A percentile compares a stretch with the other conserved stretches of the same genome.
Conservation (phyloP, 1,140 invertebrate species). For the Drosophila murphyi region DNA sequence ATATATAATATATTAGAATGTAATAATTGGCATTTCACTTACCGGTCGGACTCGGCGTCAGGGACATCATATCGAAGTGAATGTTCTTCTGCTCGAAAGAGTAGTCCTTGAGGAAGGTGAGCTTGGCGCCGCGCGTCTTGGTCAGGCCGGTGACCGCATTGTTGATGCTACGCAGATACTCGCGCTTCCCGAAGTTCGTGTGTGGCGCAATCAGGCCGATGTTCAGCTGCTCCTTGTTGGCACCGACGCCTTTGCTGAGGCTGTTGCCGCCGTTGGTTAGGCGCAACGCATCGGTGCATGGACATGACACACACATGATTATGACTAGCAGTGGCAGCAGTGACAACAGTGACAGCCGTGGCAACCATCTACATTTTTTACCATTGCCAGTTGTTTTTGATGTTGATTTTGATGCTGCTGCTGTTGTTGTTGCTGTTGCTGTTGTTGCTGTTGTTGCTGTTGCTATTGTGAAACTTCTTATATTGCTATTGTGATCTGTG, state of each 20-base stretch:
- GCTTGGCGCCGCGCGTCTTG: conserved; percentile 86
- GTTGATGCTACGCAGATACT: conserved; percentile 89
- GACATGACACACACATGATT: conserved; percentile 28
- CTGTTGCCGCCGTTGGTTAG: conserved; percentile 72
- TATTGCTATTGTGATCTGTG: conserved; percentile 41
- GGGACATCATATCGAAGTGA: conserved; percentile 88
- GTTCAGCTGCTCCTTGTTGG: conserved; percentile 84
- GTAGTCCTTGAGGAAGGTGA: conserved; percentile 88
- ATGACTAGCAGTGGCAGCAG: conserved; percentile 27
- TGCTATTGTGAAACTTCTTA: conserved; percentile 8
- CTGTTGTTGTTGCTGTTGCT: conserved; percentile 15
- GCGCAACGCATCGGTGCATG: conserved; percentile 52
- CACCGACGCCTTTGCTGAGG: conserved; percentile 61
- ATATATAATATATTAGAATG: too few relatives aligned
- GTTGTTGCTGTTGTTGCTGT: conserved; percentile 19
- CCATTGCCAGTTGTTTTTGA: conserved; percentile 12
- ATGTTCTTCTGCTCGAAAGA: conserved; percentile 87
- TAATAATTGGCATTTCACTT: conserved; percentile 38
- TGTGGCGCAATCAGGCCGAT: conserved; percentile 87
- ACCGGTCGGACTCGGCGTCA: conserved; percentile 92
- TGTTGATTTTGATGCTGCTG: conserved; percentile 19
- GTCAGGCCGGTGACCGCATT: conserved; percentile 87
- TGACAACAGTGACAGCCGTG: conserved; percentile 17
- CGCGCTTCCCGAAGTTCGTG: conserved; percentile 86
- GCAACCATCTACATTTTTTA: conserved; percentile 4